Evolutionary conservation across 1,140 invertebrate genomes (phyloP), one percentile per base, ranked within the genome.

Genomic region (Drosophila albomicans): DNA sequence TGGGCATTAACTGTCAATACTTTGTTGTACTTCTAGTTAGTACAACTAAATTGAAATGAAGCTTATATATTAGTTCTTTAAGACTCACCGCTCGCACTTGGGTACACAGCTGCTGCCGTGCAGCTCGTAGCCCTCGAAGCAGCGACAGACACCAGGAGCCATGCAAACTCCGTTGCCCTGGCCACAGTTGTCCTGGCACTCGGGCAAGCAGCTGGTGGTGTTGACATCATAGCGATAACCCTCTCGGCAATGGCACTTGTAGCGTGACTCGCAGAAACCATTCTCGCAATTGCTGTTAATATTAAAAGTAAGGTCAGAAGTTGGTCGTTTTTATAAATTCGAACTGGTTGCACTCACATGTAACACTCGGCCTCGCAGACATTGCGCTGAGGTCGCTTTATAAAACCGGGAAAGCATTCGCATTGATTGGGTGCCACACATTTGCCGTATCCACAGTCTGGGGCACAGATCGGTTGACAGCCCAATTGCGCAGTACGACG

Each of bases 341-440:
- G 57, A 8, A 25, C 5, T 13, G 10, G n/a, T 4, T 32, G 6
- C 30, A 84, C 88, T 62, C 11, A 92, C 91, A 92, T 75, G 52
- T 92, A 81, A 41, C 91, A 92, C 30, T 92, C 91, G 1, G 91
- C 85, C 38, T 92, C 91, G 45, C 91, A 92, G 35, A 92, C 91
- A 74, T 90, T 91, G 0, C 81, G 68, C 51, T 88, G 77, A 0
- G 58, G 72, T 5, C 91, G 75, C 63, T 92, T 92, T 10, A 78
- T 81, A 46, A 79, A 92, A 8, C 91, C 91, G 2, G 88, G 91
- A 82, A 95, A 94, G 78, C 95, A 95, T 32, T 95, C 92, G 69
- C 95, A 95, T 49, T 93, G 91, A 70, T 95, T 94, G 4, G 95
- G 95, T 1, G 92, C 93, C 1, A 94, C 91, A 70, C 95, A 95